Base-by-base conservation (phyloP, 35 echinoderm and acorn worm genomes). In the Apostichopus parvimensis region DNA sequence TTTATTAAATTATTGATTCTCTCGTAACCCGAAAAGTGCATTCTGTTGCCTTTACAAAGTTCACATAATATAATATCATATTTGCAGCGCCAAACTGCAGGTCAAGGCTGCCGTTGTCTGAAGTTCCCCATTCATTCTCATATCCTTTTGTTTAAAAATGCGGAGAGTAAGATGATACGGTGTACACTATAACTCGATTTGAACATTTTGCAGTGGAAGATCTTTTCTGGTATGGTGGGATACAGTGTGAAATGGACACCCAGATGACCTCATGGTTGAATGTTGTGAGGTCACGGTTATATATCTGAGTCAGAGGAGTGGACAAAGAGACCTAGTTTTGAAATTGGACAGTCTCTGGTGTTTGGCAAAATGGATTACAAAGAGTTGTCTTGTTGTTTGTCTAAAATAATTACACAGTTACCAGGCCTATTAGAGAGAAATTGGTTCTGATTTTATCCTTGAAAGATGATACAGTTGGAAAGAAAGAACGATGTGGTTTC, bases 1-100 rank as follows among this genome's bases (percentile, higher is more conserved):
- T 55, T 82, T 82, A 82, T 82, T 82, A 55, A 82, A 82, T 82
- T 82, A 82, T 82, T 82, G 79, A 82, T 82, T 13, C 52, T 53
- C 54, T 82, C 0, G 79, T 14, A 82, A 82, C 14, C 79, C 18
- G 52, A 82, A 82, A 82, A 82, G 79, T 82, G 79, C 79, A 56
- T 56, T 82, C 54, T 82, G 79, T 56, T 56, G 79, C 79, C 79
- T 82, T 68, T 68, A 18, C 34, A 68, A 18, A 68, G 64, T 68
- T 68, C 79, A 82, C 79, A 55, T 82, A 45, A 45, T 55, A 15
- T 82, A 53, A 56, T 82, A 82, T 54, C 55, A 82, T 82, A 80
- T 80, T 55, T 82, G 55, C 64, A 68, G 15, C 9, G 9, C 9
- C 62, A 66, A 66, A 66, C 62, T 14, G 64, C 9, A 68, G 64